Base-by-base conservation (phyloP, 2,888 invertebrate genomes). In the Drosophila formosana region DNA sequence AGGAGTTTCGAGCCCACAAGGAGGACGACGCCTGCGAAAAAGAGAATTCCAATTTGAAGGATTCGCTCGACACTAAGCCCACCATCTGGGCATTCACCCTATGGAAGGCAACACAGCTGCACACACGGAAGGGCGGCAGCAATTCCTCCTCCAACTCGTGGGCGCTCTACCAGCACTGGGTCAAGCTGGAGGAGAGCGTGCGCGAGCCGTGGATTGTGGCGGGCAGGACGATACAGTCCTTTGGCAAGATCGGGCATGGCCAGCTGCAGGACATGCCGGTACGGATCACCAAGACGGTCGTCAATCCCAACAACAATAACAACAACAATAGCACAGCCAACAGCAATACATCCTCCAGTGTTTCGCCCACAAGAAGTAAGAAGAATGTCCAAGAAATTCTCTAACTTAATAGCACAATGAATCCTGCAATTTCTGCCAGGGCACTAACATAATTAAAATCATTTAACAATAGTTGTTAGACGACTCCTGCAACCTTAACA, bases 81-180 rank as follows among this genome's bases (percentile, higher is more conserved):
- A 96, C 96, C 92, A 96, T 97, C 8, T 97, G 97, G 97, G 97
- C 96, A 41, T 97, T 96, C 89, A 93, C 96, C 4, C 91, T 97
- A 45, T 97, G 97, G 97, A 97, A 97, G 89, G 94, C 94, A 65
- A 94, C 94, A 8, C 94, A 95, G 80, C 87, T 93, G 41, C 82
- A 90, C 73, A 87, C 89, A 18, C 90, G 90, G 30, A 91, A 90
- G 51, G 89, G 92, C 73, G 89, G 92, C 73, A 79, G 93, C 92
- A 92, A 93, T 1, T 92, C 93, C 5, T 92, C 93, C 5, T 93
- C 94, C 26, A 94, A 94, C 83, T 95, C 96, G 5, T 97, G 97
- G 97, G 94, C 95, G 72, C 93, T 97, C 8, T 97, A 97, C 91
- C 96, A 97, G 90, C 95, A 95, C 79, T 97, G 97, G 97, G 96